phyloP scores from a whole-genome alignment of 2,113 vertebrate genomes.

The Etheostoma spectabile region DNA sequence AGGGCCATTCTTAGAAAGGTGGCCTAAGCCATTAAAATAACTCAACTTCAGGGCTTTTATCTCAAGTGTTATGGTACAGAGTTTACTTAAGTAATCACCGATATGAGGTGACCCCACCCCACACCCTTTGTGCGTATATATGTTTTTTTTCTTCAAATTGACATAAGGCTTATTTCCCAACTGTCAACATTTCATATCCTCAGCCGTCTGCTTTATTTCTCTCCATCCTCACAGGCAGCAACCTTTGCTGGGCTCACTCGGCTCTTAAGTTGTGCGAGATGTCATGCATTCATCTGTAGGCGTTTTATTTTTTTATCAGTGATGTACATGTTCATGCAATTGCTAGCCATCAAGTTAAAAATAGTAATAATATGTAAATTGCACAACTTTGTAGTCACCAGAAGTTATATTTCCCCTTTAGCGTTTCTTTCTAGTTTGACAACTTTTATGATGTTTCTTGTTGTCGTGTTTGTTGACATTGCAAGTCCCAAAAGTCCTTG shows the following conservation, averaged over 20 bases:
- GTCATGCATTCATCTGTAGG: slow-evolving; percentile 11
- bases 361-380: not conserved
- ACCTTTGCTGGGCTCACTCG: slow-evolving; percentile 10
- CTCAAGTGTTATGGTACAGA: slow-evolving; percentile 6
- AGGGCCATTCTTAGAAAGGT: slow-evolving; percentile 38
- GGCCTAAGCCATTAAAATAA: slow-evolving; percentile 37
- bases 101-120: slow-evolving; percentile 11
- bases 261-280: slow-evolving; percentile 12
- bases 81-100: slow-evolving; percentile 21
- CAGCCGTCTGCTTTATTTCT: not conserved
- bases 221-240: slow-evolving; percentile 2
- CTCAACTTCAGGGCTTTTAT: slow-evolving; percentile 50
- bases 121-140: not conserved
- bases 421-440: not conserved
- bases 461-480: not conserved
- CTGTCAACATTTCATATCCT: slow-evolving; percentile 55
- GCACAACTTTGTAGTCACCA: not conserved
- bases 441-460: not conserved
- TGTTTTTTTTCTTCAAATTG: slow-evolving; percentile 32
- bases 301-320: not conserved
- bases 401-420: not conserved
- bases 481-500: not conserved
- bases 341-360: too few species aligned
- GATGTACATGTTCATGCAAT: not conserved
- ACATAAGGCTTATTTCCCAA: slow-evolving; percentile 42